Evolutionary conservation across 1,140 invertebrate species (phyloP), one percentile per base, ranked within the genome.

Genomic region (Dinoponera quadriceps): DNA sequence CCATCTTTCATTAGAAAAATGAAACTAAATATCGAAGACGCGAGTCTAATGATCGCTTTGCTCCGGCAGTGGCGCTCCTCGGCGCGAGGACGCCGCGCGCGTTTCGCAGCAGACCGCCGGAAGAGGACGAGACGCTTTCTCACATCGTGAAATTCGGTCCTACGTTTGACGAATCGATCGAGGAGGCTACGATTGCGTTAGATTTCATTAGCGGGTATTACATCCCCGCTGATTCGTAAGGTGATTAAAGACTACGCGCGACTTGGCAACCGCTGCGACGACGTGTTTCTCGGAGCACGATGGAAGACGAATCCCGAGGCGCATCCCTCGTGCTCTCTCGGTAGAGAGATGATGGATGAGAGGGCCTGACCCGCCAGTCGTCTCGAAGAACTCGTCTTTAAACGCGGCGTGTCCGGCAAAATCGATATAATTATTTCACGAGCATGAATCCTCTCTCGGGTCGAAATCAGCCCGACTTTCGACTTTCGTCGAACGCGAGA

Each of bases 381-480:
- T 88, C 88, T 87, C 88, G 82, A 83, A 87, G 92, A 92, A 91
- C 91, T 93, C 90, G 91, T 93, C 92, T 92, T 92, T 91, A 89
- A 91, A 89, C 88, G 83, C 89, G 85, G 86, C 90, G 85, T 91
- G 90, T 89, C 90, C 91, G 84, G 80, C 90, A 90, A 89, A 90
- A 92, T 91, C 93, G 92, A 93, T 93, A 93, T 93, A 93, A 94
- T 94, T 93, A 94, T 94, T 93, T 92, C 91, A 90, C 91, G 89
- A 66, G 44, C 60, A 75, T n/a, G 63, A 68, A 78, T 78, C 49
- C 16, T 27, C 44, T 62, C 54, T 65, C 57, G 75, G 85, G 63
- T 81, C 75, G 29, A 38, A 65, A 86, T 86, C 80, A 0, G 73
- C 77, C 81, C n/a, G n/a, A n/a, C 71, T 86, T 86, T 74, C 72